Evolutionary conservation across 2,797 vertebrate genomes (phyloP).

Genomic region (Enteromius radiatus): DNA sequence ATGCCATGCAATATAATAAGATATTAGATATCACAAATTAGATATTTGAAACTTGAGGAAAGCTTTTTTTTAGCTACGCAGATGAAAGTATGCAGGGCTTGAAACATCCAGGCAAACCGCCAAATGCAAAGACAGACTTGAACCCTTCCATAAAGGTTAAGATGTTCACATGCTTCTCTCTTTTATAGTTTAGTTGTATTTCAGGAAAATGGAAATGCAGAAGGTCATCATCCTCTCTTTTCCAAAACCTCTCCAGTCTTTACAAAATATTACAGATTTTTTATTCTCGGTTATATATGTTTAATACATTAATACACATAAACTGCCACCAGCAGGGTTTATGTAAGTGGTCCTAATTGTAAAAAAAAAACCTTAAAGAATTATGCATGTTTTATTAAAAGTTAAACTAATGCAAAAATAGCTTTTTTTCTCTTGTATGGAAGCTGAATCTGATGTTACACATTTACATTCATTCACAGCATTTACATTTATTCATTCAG

Average conservation of each 20-base stretch:
- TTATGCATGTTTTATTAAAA: too few species aligned
- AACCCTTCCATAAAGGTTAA: conserved; percentile 82
- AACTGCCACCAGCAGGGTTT: background rate
- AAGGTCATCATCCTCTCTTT: background rate
- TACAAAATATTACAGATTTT: background rate
- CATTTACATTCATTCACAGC: background rate
- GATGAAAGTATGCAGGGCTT: conserved; percentile 58
- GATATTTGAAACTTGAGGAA: background rate
- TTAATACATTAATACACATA: background rate
- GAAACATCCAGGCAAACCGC: conserved; percentile 79
- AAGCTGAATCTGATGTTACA: background rate
- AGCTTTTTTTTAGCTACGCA: background rate
- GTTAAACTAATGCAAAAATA: too few species aligned
- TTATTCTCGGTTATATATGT: background rate
- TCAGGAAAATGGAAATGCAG: background rate
- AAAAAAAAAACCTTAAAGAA: too few species aligned
- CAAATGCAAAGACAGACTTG: conserved; percentile 78
- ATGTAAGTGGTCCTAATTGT: background rate
- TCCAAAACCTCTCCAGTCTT: background rate
- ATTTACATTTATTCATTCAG: background rate
- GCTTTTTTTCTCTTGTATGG: too few species aligned
- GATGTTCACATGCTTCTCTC: conserved; percentile 84
- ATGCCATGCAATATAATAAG: background rate
- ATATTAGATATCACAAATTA: too few species aligned
- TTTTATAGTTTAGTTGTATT: conserved; percentile 22